Percentiles rank a stretch among this genome's conserved stretches.
phyloP scores from a whole-genome alignment of 2,113 vertebrate genomes.

The Sebastes fasciatus region DNA sequence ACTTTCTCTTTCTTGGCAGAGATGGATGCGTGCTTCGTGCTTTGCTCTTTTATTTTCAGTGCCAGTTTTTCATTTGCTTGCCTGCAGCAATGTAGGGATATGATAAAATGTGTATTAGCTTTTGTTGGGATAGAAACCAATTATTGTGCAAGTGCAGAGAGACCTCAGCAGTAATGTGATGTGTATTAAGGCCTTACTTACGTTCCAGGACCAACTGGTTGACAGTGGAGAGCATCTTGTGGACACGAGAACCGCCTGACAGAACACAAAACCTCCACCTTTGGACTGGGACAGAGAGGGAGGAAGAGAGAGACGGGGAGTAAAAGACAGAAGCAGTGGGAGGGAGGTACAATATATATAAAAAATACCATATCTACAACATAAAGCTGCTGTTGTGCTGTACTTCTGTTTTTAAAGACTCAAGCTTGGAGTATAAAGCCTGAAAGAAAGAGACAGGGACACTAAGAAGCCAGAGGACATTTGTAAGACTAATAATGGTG shows the following conservation, averaged over 20 bases:
- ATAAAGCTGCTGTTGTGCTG: conserved; percentile 26
- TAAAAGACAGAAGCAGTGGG: conserved; percentile 4
- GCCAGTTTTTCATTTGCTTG: conserved; percentile 82
- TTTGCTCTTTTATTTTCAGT: conserved; percentile 83
- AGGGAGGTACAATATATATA: not conserved
- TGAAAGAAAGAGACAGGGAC: conserved; percentile 38
- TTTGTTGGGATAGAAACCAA: conserved; percentile 64
- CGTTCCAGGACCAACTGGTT: conserved; percentile 82
- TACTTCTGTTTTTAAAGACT: conserved; percentile 59
- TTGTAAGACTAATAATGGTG: conserved; percentile 1
- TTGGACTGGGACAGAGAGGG: conserved; percentile 9
- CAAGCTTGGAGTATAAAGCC: conserved; percentile 50
- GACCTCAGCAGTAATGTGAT: conserved; percentile 26
- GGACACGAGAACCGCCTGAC: conserved; percentile 59
- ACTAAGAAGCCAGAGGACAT: conserved; percentile 16
- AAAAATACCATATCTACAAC: not conserved
- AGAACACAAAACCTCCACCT: conserved; percentile 69
- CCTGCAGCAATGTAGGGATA: conserved; percentile 76
- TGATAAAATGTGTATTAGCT: conserved; percentile 68
- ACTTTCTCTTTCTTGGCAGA: conserved; percentile 85
- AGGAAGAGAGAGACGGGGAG: not conserved
- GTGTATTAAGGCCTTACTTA: conserved; percentile 72
- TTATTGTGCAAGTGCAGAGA: conserved; percentile 51
- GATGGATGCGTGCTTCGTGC: conserved; percentile 80
- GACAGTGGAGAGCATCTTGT: conserved; percentile 80